A percentile compares a stretch with the other conserved stretches of the same genome.
These are phyloP conservation scores for Colossoma macropomum DNA, from an alignment of 2,113 vertebrate species.

Conservation along the genomic window DNA sequence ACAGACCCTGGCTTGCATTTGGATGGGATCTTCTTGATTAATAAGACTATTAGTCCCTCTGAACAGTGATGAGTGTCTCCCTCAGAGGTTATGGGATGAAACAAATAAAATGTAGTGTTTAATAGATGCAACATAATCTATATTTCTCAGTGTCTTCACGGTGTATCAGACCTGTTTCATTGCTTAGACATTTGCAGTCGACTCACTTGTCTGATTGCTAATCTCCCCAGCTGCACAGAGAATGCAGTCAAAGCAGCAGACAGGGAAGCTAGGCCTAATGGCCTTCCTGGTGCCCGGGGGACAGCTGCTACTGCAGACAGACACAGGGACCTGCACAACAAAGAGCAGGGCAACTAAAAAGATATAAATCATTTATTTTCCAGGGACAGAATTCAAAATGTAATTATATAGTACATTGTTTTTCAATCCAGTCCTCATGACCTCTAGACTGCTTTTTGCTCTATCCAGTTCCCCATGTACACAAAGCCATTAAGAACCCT, in stretches of 20 bases:
- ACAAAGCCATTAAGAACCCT: no score
- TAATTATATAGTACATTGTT: conserved; percentile 55
- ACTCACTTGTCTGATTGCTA: conserved; percentile 68
- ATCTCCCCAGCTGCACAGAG: conserved; percentile 67
- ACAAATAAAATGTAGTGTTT: no score
- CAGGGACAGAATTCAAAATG: not conserved
- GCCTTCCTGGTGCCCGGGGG: conserved; percentile 66
- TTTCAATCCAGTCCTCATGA: no score
- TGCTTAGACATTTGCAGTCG: not conserved
- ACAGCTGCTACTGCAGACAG: conserved; percentile 67
- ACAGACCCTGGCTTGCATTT: no score
- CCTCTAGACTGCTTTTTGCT: no score
- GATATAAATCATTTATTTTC: conserved; percentile 14
- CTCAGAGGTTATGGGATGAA: no score
- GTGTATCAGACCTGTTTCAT: not conserved
- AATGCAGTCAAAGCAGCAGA: conserved; percentile 72
- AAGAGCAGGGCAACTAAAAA: conserved; percentile 24
- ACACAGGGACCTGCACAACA: conserved; percentile 63
- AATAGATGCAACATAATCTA: no score
- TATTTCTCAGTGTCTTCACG: no score
- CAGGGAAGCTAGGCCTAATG: conserved; percentile 60
- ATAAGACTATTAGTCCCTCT: not conserved
- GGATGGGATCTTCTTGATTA: no score
- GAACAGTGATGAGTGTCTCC: not conserved
- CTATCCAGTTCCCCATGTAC: no score